Percentiles rank a stretch among this genome's conserved stretches.
Evolutionary conservation across 2,113 vertebrate genomes (phyloP).

Genomic region (Thinocorus orbignyianus): DNA sequence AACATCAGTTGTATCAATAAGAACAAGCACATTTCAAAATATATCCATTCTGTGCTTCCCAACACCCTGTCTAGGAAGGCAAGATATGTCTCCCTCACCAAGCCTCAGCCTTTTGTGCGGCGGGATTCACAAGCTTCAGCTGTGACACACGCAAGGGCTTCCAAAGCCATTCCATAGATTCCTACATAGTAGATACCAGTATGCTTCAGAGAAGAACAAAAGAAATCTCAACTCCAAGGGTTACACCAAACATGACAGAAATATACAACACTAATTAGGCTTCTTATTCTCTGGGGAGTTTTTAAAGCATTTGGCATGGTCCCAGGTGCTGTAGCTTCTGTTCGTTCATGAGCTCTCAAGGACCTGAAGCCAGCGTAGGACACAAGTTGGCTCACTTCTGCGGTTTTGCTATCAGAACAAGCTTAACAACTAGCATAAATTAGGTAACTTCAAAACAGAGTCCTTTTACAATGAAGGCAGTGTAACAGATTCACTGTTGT

Average conservation of each 20-base stretch:
- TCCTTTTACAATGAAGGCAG: not conserved
- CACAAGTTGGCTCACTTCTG: not conserved
- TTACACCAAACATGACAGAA: not conserved
- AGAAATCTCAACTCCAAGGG: not conserved
- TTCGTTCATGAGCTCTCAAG: not conserved
- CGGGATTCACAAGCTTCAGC: not conserved
- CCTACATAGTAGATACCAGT: accelerated
- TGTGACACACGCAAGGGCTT: not conserved
- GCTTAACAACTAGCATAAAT: not conserved
- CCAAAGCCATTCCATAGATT: not conserved
- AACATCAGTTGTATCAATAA: not conserved
- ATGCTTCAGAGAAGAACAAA: not conserved
- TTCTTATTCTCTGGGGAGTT: not conserved
- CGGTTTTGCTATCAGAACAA: not conserved
- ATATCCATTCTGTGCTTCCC: not conserved
- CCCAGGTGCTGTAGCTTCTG: not conserved
- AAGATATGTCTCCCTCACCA: not conserved
- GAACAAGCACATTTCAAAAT: not conserved
- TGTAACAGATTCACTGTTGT: not conserved
- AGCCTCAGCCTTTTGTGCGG: not conserved
- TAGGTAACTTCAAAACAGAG: not conserved
- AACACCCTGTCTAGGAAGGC: not conserved
- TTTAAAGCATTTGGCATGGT: not conserved
- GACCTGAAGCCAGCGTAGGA: not conserved
- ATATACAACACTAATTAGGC: not conserved